Evolutionary conservation across 1,140 invertebrate genomes (phyloP).

Genomic region (Sminthurinus signatus): DNA sequence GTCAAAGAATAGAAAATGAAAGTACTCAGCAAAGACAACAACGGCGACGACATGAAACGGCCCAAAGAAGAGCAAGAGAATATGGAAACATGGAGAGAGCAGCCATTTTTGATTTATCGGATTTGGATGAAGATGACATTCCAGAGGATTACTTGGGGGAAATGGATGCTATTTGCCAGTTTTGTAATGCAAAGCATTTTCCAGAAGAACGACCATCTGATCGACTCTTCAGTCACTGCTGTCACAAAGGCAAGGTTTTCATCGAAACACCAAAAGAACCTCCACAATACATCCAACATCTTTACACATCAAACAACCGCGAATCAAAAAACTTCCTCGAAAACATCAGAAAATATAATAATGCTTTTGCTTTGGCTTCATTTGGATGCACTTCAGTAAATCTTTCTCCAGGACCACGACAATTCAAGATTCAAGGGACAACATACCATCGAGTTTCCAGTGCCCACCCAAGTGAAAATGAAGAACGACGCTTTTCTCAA

Average conservation of each 20-base stretch:
- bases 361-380: constrained; percentile 41
- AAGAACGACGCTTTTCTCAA: constrained; percentile 33
- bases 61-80: no score
- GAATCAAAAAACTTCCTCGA: constrained; percentile 32
- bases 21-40: no score
- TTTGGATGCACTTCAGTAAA: no score
- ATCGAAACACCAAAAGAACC: not conserved
- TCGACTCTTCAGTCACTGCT: not conserved
- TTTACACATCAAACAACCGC: not conserved
- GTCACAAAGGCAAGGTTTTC: constrained; percentile 6
- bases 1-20: no score
- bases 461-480: constrained; percentile 14
- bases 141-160: not conserved
- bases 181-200: constrained; percentile 7
- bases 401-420: no score
- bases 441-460: constrained; percentile 41
- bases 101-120: no score
- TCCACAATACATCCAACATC: not conserved
- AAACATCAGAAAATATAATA: constrained; percentile 43
- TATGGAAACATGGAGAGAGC: no score
- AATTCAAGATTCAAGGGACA: constrained; percentile 44
- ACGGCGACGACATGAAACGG: no score
- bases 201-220: not conserved
- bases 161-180: not conserved
- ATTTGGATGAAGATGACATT: not conserved